A percentile compares a stretch with the other conserved stretches of the same genome.
Conservation (phyloP, 1,140 invertebrate genomes). For the Caenorhabditis briggsae region DNA sequence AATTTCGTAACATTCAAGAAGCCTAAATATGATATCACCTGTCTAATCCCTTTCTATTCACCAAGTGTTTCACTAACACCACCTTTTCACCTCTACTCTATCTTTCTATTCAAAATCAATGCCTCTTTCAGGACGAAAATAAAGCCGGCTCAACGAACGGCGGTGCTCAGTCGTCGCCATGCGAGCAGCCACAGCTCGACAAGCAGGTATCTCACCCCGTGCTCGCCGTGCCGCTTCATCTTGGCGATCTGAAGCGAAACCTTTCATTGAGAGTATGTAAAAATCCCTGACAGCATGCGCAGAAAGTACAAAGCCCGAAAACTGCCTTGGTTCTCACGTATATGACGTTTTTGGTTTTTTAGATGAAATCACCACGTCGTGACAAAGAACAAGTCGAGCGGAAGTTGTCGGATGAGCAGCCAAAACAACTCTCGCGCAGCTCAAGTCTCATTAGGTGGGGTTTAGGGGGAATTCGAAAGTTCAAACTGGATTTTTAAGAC, state of each 20-base stretch:
- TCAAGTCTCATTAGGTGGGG: conserved; percentile 66
- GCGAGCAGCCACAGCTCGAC: conserved; percentile 55
- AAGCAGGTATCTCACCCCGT: conserved; percentile 60
- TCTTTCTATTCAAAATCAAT: conserved; percentile 45
- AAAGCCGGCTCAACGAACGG: conserved; percentile 51
- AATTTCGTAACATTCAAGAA: no score
- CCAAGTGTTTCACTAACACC: background rate
- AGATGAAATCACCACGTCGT: conserved; percentile 61
- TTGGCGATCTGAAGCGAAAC: conserved; percentile 65
- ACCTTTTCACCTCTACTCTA: background rate
- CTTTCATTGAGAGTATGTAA: conserved; percentile 70
- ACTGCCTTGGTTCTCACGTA: background rate
- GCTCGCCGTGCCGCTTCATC: conserved; percentile 52
- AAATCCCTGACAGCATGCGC: background rate
- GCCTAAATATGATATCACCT: no score
- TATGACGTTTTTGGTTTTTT: conserved; percentile 28
- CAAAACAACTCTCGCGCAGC: conserved; percentile 58
- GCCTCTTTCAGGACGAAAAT: conserved; percentile 61
- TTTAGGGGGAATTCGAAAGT: conserved; percentile 17
- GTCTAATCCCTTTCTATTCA: no score
- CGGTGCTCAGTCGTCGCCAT: conserved; percentile 27
- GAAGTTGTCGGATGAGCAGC: conserved; percentile 65
- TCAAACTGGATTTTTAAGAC: background rate
- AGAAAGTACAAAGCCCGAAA: no score
- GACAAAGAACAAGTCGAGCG: conserved; percentile 62